phyloP scores from a whole-genome alignment of 2,888 invertebrate species.

The Hyposoter didymator region DNA sequence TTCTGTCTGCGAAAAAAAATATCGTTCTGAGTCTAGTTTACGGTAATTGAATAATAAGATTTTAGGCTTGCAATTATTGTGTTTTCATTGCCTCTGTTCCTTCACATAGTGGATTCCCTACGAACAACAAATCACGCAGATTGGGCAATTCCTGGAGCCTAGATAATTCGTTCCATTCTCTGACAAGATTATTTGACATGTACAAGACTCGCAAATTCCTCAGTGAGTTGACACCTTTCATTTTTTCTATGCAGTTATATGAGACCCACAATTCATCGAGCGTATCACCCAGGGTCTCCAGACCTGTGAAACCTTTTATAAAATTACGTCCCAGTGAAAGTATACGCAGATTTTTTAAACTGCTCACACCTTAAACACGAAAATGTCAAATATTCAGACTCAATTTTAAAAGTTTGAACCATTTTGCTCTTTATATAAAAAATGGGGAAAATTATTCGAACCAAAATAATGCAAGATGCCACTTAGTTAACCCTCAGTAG shows the following conservation, averaged over 20 bases:
- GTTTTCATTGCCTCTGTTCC: slow-evolving; percentile 79
- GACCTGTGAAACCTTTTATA: slow-evolving; percentile 94
- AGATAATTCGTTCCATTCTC: slow-evolving; percentile 95
- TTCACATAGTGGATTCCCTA: slow-evolving; percentile 87
- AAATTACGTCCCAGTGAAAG: slow-evolving; percentile 95
- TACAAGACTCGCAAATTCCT: slow-evolving; percentile 93
- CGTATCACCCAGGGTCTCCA: slow-evolving; percentile 94
- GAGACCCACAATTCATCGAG: slow-evolving; percentile 97
- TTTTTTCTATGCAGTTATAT: slow-evolving; percentile 95
- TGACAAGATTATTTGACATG: slow-evolving; percentile 93
- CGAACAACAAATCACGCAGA: slow-evolving; percentile 92
- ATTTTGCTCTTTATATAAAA: too few relatives aligned
- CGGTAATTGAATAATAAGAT: not conserved
- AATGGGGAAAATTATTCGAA: too few relatives aligned
- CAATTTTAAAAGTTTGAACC: too few relatives aligned
- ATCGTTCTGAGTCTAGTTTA: slow-evolving; percentile 75
- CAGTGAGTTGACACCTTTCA: slow-evolving; percentile 93
- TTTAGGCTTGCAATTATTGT: not conserved
- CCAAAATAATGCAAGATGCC: too few relatives aligned
- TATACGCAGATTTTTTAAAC: slow-evolving; percentile 92
- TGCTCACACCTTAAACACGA: slow-evolving; percentile 87
- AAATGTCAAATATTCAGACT: not conserved
- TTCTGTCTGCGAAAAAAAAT: slow-evolving; percentile 85
- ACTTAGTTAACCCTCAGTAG: too few relatives aligned
- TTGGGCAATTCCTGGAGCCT: slow-evolving; percentile 90